A percentile compares a stretch with the other conserved stretches of the same genome.
Conservation (phyloP, 2,888 invertebrate genomes). For the Apodemia zela region DNA sequence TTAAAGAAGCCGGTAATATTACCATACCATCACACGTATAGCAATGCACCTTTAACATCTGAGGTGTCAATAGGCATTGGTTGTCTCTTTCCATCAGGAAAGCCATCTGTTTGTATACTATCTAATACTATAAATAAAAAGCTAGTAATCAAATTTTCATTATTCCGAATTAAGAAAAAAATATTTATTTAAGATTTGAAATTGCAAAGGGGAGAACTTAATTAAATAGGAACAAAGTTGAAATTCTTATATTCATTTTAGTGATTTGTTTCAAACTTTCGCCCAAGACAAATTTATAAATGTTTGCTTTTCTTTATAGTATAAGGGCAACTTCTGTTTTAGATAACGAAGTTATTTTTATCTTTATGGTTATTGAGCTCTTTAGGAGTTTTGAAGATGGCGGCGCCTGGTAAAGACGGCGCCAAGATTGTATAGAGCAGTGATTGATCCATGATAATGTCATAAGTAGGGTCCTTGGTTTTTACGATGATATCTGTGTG, state of each 20-base stretch:
- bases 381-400: constrained; percentile 6
- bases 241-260: background rate
- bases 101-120: too few species aligned
- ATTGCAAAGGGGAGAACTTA: background rate
- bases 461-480: background rate
- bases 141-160: too few species aligned
- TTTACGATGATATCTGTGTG: constrained; percentile 2
- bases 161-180: too few species aligned
- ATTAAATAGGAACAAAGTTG: background rate
- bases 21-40: too few species aligned
- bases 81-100: too few species aligned
- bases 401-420: constrained; percentile 8
- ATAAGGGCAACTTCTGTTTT: background rate
- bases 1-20: too few species aligned
- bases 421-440: constrained; percentile 9
- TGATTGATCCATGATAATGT: constrained; percentile 17
- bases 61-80: too few species aligned
- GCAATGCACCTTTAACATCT: too few species aligned
- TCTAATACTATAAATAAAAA: too few species aligned
- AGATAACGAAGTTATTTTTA: constrained; percentile 10
- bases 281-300: background rate
- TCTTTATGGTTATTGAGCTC: constrained; percentile 16
- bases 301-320: constrained; percentile 6
- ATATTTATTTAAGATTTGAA: too few species aligned
- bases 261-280: background rate